Percentiles rank a stretch among this genome's conserved stretches.
phyloP scores from a whole-genome alignment of 1,140 invertebrate genomes.

The Brachionus koreanus region DNA sequence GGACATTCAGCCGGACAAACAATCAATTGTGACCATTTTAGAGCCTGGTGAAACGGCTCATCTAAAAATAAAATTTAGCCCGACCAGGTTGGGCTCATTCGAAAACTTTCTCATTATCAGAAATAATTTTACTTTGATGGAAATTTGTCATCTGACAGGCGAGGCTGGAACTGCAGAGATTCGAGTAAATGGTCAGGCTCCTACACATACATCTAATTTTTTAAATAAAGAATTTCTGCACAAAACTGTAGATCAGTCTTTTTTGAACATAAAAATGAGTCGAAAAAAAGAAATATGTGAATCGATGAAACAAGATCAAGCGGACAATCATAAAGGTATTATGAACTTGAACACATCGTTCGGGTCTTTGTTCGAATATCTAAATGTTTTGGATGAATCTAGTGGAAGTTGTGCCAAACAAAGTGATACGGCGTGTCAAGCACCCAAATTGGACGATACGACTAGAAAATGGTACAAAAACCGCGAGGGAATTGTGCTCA shows the following conservation, averaged over 20 bases:
- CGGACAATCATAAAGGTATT: not conserved
- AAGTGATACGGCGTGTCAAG: not conserved
- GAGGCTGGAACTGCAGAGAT: slow-evolving; percentile 23
- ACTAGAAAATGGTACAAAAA: slow-evolving; percentile 5
- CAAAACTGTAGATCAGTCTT: not conserved
- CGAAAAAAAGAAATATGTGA: not conserved
- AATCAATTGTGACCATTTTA: not conserved
- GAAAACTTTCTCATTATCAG: slow-evolving; percentile 16
- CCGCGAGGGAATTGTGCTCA: not conserved
- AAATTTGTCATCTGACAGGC: slow-evolving; percentile 5
- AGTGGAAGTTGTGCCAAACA: not conserved
- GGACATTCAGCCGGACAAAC: not conserved
- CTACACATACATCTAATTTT: slow-evolving; percentile 6
- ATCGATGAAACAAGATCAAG: not conserved
- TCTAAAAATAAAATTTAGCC: slow-evolving; percentile 25
- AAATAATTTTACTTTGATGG: slow-evolving; percentile 20
- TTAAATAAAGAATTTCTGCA: not conserved
- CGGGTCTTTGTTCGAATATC: not conserved
- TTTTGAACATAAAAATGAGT: not conserved
- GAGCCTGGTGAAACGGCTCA: not conserved
- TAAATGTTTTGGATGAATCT: slow-evolving; percentile 7
- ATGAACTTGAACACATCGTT: not conserved
- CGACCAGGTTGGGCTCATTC: not conserved
- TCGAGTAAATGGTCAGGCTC: not conserved
- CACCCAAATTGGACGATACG: not conserved